Base-by-base conservation (phyloP, 2,797 vertebrate species). In the Paguma larvata region DNA sequence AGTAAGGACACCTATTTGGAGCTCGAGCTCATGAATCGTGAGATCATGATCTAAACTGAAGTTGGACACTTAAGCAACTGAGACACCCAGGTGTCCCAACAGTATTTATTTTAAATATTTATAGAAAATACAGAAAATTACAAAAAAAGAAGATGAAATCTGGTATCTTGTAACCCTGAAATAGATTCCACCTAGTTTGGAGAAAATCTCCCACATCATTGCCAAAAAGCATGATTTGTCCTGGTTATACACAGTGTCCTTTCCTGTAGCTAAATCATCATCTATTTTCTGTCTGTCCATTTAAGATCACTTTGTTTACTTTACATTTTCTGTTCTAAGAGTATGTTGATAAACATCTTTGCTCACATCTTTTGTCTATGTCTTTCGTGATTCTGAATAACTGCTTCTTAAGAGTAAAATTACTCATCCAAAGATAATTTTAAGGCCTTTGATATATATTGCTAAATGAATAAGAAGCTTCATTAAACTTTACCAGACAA, bases 261-360 rank as follows among this genome's bases (percentile, higher is more conserved):
- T 78, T 79, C 12, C 18, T 88, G 14, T n/a, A 30, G 30, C 51
- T 92, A 67, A 56, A 30, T 72, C 6, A 41, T 59, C 21, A 72
- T 72, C 67, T 75, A 18, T 30, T 72, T 95, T 87, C 75, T 85
- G 63, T 85, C 87, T 96, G 38, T 51, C 15, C 62, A 38, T 19
- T 83, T 67, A 77, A 94, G 44, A 63, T 88, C 30, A 53, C 34
- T 70, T 84, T 86, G 53, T 46, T 92, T 95, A 83, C 32, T 70
- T 78, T 80, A 56, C 48, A 73, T 41, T 32, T 90, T 93, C n/a
- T 53, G 62, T 59, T 51, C 83, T 68, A 18, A 88, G 87, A 95
- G 44, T 91, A 23, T 56, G 56, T 3, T 46, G n/a, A 48, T 77
- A 80, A 95, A 67, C 14, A 85, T 72, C 27, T 85, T 85, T 77